Percentiles rank a stretch among this genome's conserved stretches.
Evolutionary conservation across 2,113 vertebrate genomes (phyloP).

Genomic region (Ailuropoda melanoleuca): DNA sequence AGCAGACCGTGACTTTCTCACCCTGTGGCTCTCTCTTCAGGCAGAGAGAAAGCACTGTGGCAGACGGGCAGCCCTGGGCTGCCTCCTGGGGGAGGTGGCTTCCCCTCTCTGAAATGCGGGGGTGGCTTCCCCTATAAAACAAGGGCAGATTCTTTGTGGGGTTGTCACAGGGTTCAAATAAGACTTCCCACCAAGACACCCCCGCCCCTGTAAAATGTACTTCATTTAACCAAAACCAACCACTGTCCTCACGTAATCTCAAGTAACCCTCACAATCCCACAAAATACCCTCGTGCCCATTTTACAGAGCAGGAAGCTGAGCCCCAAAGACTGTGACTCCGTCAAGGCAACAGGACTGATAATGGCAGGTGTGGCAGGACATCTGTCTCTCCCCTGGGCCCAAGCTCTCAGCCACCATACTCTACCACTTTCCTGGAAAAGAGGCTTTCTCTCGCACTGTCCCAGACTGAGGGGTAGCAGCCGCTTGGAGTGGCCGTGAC

Average conservation of each 20-base stretch:
- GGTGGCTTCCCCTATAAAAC: not conserved
- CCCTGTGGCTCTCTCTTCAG: not conserved
- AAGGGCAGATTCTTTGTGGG: not conserved
- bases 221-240: not conserved
- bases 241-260: not conserved
- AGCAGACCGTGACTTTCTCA: not conserved
- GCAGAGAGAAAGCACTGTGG: fast-evolving
- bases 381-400: not conserved
- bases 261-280: not conserved
- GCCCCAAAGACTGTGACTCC: not conserved
- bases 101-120: not conserved
- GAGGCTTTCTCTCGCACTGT: not conserved
- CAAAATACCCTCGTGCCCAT: not conserved
- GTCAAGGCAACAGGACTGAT: not conserved
- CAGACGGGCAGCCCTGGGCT: not conserved
- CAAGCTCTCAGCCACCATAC: fast-evolving
- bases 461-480: too few relatives aligned
- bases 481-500: not conserved
- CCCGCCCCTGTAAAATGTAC: not conserved
- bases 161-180: not conserved
- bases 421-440: not conserved
- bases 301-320: conserved; percentile 14
- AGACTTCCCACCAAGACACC: not conserved
- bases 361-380: not conserved
- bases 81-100: not conserved